Conservation (phyloP, 2,113 vertebrate genomes). For the Antechinus flavipes region DNA sequence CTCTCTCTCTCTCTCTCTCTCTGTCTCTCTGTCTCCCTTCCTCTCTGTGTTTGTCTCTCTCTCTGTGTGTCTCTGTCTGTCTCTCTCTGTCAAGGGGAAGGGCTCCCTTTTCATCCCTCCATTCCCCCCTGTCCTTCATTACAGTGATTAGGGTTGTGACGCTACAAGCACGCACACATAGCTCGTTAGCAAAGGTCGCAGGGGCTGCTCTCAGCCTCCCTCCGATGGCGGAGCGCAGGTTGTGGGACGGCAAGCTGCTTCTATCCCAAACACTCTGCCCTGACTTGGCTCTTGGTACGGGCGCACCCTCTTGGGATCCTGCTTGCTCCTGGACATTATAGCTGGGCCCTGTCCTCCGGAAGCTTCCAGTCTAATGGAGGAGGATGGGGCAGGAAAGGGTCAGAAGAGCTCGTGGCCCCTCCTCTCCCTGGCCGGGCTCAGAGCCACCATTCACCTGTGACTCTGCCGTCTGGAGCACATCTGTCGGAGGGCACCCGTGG, state of each 20-base stretch:
- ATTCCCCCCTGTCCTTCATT: no score
- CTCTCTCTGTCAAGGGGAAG: no score
- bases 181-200: no score
- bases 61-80: no score
- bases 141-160: no score
- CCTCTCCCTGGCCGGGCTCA: not conserved
- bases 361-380: not conserved
- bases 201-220: no score
- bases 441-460: not conserved
- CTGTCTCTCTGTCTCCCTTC: no score
- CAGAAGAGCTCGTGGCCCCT: not conserved
- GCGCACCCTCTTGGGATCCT: not conserved
- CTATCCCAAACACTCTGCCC: fast-evolving
- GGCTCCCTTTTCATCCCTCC: no score
- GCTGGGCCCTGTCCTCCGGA: not conserved
- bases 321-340: not conserved
- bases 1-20: no score
- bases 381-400: not conserved
- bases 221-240: no score
- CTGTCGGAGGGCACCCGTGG: conserved; percentile 59
- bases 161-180: no score
- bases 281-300: not conserved
- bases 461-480: conserved; percentile 69
- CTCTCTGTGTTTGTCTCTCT: no score
- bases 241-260: not conserved